Base-by-base conservation (phyloP, 2,888 invertebrate species). In the Rhingia rostrata region DNA sequence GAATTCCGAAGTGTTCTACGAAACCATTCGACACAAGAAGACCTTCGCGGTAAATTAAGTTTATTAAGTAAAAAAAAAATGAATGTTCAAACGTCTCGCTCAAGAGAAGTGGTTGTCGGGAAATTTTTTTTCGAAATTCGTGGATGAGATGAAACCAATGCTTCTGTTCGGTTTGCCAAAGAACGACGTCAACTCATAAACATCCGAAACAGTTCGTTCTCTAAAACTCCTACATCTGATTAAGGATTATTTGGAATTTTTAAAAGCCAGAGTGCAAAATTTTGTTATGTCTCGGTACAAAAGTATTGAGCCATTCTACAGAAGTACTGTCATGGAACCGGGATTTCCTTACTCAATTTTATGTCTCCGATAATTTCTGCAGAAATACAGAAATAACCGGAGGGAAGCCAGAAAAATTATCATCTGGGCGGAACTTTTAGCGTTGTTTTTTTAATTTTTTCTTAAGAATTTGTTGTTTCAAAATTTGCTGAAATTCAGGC, bases 231-330 rank as follows among this genome's bases (percentile, higher is more conserved):
- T 4, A 49, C 35, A 33, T 49, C 47, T 63, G 33, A 22, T 14
- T 49, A 35, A 45, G 35, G 37, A 35, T n/a, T 63, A 37, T 37
- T 47, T 4, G 63, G 47, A 49, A 47, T 63, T 35, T 47, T 63
- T 37, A 33, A 22, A 63, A 63, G 47, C 49, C 22, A 63, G 47
- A 63, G 63, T 63, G 14, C 5, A 49, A 47, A 63, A 10, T 63
- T 35, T 49, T 63, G 63, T 35, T 35, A 49, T 49, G 49, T 63
- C 35, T 37, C 49, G 49, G 14, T 63, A 49, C 37, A 37, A 63
- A n/a, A 63, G 35, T 49, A 49, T 12, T 47, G 47, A 37, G 14
- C 63, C 47, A 47, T 63, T 63, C 49, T 47, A 49, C 37, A 63
- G 63, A 22, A 37, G 63, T 49, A 47, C 49, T 35, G 37, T 49